Conservation (phyloP, 2,113 vertebrate species). For the Mormyrus lacerda region DNA sequence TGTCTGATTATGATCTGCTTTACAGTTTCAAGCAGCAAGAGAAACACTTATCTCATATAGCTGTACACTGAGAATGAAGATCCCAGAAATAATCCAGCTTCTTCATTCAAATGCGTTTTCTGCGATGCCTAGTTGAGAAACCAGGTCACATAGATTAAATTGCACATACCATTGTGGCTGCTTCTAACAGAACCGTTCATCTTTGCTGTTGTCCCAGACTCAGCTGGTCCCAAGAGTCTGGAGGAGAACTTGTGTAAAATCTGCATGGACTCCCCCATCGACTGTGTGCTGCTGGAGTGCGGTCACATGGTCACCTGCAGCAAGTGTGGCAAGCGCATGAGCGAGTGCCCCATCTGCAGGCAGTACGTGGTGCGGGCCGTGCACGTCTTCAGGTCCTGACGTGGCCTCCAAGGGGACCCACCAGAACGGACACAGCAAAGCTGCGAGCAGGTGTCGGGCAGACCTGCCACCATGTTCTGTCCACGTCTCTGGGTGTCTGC, state of each 20-base stretch:
- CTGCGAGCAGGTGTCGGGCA: neutral
- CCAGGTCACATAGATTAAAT: neutral
- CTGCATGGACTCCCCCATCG: constrained; percentile 80
- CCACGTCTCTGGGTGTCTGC: neutral
- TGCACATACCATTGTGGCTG: neutral
- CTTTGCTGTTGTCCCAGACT: constrained; percentile 28
- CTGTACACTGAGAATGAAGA: neutral
- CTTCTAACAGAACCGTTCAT: neutral
- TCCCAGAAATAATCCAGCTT: neutral
- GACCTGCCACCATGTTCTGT: neutral
- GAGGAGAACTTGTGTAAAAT: constrained; percentile 82
- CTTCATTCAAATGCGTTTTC: neutral
- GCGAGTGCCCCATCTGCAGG: constrained; percentile 80
- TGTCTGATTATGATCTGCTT: neutral
- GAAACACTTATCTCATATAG: neutral
- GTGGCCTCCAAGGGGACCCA: neutral
- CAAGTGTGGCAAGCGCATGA: constrained; percentile 84
- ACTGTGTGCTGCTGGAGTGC: constrained; percentile 82
- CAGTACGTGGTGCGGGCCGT: constrained; percentile 80
- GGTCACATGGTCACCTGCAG: constrained; percentile 90
- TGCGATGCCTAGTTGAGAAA: neutral
- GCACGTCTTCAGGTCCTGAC: constrained; percentile 77
- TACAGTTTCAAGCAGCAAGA: constrained; percentile 36
- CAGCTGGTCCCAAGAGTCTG: constrained; percentile 41
- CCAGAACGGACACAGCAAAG: neutral